A percentile compares a stretch with the other conserved stretches of the same genome.
These are phyloP conservation scores for Zootoca vivipara DNA, from an alignment of 2,113 vertebrate species.

Conservation along the genomic window DNA sequence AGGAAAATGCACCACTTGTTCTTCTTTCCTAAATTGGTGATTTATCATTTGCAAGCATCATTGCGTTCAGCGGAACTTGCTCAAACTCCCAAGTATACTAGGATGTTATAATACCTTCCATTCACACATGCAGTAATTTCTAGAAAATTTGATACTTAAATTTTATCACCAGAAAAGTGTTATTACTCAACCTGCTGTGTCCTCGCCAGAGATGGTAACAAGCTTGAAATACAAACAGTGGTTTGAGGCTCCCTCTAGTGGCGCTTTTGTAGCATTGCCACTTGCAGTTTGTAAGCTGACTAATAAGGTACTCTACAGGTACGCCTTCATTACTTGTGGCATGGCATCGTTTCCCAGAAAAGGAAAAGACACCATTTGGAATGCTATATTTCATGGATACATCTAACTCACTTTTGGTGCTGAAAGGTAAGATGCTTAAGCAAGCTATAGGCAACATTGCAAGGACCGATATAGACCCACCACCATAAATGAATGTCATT, in stretches of 20 bases:
- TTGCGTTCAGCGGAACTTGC: background rate
- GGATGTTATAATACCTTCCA: background rate
- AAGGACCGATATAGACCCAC: background rate
- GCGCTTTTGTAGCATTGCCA: background rate
- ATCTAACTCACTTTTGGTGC: background rate
- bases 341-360: background rate
- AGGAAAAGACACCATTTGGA: background rate
- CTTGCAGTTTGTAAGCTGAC: background rate
- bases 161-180: background rate
- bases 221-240: constrained; percentile 2
- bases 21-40: background rate
- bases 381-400: background rate
- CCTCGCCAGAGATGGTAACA: background rate
- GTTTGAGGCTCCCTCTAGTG: constrained; percentile 57
- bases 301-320: no score
- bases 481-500: background rate
- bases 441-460: background rate
- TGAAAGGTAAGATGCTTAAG: background rate
- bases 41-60: background rate
- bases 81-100: background rate
- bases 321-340: background rate
- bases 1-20: background rate
- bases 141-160: no score
- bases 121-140: background rate
- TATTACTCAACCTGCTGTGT: background rate